A percentile compares a stretch with the other conserved stretches of the same genome.
Conservation (phyloP, 1,140 invertebrate genomes). For the Stegodyphus mimosarum region DNA sequence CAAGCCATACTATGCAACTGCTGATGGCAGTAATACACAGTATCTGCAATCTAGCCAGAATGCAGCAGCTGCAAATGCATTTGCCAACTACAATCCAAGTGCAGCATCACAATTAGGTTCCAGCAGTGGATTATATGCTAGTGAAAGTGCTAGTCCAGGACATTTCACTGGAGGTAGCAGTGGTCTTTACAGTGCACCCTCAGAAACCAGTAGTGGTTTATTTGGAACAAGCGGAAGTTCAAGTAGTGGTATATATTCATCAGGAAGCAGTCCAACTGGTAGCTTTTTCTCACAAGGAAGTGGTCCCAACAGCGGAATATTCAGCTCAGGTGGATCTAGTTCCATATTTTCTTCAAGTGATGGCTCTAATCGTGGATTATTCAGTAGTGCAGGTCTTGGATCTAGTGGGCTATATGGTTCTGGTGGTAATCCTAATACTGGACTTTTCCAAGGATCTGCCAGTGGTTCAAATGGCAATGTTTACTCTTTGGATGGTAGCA, state of each 20-base stretch:
- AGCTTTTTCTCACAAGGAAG: neutral
- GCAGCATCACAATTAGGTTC: neutral
- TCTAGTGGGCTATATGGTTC: constrained; percentile 27
- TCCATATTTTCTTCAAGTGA: neutral
- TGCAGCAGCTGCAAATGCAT: neutral
- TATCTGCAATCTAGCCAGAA: neutral
- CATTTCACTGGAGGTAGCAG: constrained; percentile 32
- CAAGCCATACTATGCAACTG: constrained; percentile 44
- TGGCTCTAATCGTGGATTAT: neutral
- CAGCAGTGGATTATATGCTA: constrained; percentile 22
- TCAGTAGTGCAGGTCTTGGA: neutral
- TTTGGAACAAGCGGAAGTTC: constrained; percentile 15
- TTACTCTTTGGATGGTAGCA: neutral
- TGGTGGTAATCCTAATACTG: constrained; percentile 16
- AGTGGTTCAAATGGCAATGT: neutral
- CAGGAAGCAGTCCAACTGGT: neutral
- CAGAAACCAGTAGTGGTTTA: constrained; percentile 10
- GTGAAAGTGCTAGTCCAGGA: constrained; percentile 32
- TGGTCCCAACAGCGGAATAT: neutral
- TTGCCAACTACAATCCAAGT: neutral
- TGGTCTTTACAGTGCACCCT: constrained; percentile 9
- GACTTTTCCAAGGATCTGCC: constrained; percentile 32
- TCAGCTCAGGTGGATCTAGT: constrained; percentile 1
- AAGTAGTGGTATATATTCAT: constrained; percentile 4
- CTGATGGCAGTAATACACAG: constrained; percentile 18